A percentile compares a stretch with the other conserved stretches of the same genome.
Conservation (phyloP, 2,113 vertebrate genomes). For the Chelonoidis abingdonii region DNA sequence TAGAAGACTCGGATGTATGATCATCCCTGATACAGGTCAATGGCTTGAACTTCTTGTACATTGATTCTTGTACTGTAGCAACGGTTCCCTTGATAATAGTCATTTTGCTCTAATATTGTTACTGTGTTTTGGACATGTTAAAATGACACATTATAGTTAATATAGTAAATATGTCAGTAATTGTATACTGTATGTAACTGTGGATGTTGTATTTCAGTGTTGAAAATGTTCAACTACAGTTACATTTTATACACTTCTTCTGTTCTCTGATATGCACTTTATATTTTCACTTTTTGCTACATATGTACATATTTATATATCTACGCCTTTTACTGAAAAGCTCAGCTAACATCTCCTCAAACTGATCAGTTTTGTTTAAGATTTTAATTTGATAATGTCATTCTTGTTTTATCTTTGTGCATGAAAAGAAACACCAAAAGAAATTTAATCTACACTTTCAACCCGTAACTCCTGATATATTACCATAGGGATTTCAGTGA, state of each 20-base stretch:
- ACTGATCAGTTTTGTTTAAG: neutral
- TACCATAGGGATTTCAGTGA: neutral
- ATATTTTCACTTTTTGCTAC: neutral
- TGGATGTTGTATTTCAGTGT: neutral
- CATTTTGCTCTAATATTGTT: slow-evolving; percentile 1
- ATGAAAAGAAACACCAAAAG: neutral
- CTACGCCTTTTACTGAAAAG: fast-evolving
- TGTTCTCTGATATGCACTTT: neutral
- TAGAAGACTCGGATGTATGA: neutral
- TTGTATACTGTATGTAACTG: neutral
- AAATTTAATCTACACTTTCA: neutral
- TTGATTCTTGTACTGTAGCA: neutral
- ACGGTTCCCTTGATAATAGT: neutral
- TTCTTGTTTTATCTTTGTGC: fast-evolving
- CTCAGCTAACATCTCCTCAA: neutral
- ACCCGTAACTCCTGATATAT: neutral
- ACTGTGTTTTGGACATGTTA: slow-evolving; percentile 2
- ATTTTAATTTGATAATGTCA: neutral
- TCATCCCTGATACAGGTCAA: neutral
- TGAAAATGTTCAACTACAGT: neutral
- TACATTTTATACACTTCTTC: neutral
- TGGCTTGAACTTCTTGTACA: neutral
- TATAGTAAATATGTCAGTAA: neutral
- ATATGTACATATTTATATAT: neutral
- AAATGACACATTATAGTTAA: neutral